Percentiles rank a stretch among this genome's conserved stretches.
phyloP scores from a whole-genome alignment of 2,113 vertebrate genomes.

The Cavia porcellus region DNA sequence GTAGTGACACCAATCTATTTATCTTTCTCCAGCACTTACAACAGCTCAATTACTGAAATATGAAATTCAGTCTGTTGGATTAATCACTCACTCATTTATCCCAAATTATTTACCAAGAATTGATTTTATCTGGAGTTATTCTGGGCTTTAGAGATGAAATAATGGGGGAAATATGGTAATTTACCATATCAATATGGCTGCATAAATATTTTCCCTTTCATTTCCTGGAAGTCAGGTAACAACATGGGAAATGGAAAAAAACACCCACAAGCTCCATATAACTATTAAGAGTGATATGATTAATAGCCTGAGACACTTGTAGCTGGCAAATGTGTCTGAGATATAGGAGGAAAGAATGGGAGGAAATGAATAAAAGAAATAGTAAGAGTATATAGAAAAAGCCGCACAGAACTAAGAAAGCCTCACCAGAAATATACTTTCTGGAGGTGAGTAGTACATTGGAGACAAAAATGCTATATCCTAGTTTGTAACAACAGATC shows the following conservation, averaged over 20 bases:
- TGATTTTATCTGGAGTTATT: constrained; percentile 46
- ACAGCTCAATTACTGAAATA: background rate
- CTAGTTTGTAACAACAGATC: background rate
- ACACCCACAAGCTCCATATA: background rate
- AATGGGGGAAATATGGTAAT: constrained; percentile 2
- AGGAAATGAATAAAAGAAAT: background rate
- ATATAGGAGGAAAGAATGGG: background rate
- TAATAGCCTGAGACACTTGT: background rate
- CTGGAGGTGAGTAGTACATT: background rate
- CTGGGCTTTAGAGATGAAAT: background rate
- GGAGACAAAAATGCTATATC: background rate
- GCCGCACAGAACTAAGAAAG: background rate
- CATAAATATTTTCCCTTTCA: constrained; percentile 31
- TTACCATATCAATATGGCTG: background rate
- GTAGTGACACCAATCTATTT: background rate
- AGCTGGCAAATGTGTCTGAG: constrained; percentile 12
- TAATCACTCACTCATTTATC: constrained; percentile 7
- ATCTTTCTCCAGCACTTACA: constrained; percentile 29
- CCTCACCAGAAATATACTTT: constrained; percentile 12
- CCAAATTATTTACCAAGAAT: background rate
- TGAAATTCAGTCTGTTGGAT: background rate
- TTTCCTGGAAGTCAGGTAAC: constrained; percentile 46
- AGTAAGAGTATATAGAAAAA: background rate
- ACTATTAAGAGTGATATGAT: background rate
- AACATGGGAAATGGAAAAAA: background rate